Conservation (phyloP, 2,888 invertebrate genomes). For the Scaptodrosophila latifasciaeformis region DNA sequence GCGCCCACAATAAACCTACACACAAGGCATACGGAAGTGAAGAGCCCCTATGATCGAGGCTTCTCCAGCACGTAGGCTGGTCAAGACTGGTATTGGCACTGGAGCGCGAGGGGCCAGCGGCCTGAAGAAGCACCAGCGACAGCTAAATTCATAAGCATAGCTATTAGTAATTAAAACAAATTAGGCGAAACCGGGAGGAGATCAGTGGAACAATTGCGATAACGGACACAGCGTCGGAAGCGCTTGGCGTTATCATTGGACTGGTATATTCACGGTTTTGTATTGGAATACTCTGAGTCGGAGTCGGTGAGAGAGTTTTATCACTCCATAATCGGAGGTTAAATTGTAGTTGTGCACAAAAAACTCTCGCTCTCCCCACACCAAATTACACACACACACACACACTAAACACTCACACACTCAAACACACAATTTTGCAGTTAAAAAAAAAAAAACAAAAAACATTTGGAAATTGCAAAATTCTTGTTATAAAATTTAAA, state of each 20-base stretch:
- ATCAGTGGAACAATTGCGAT: conserved; percentile 16
- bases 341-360: conserved; percentile 68
- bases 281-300: conserved; percentile 59
- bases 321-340: conserved; percentile 65
- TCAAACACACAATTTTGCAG: too few species aligned
- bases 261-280: neutral
- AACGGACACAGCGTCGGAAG: conserved; percentile 48
- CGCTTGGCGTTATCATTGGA: conserved; percentile 19
- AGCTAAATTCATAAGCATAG: conserved; percentile 61
- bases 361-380: conserved; percentile 57
- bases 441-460: too few species aligned
- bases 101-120: conserved; percentile 39
- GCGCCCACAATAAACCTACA: conserved; percentile 78
- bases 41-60: conserved; percentile 72
- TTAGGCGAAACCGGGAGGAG: conserved; percentile 23
- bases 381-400: conserved; percentile 9
- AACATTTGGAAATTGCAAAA: conserved; percentile 47
- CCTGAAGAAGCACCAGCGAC: conserved; percentile 42
- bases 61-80: conserved; percentile 69
- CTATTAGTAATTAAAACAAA: conserved; percentile 44
- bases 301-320: conserved; percentile 69
- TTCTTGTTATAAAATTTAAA: conserved; percentile 53
- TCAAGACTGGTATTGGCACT: conserved; percentile 36
- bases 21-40: conserved; percentile 77
- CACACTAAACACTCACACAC: conserved; percentile 25